phyloP scores from a whole-genome alignment of 2,888 invertebrate species.

The Chrysotoxum bicinctum region DNA sequence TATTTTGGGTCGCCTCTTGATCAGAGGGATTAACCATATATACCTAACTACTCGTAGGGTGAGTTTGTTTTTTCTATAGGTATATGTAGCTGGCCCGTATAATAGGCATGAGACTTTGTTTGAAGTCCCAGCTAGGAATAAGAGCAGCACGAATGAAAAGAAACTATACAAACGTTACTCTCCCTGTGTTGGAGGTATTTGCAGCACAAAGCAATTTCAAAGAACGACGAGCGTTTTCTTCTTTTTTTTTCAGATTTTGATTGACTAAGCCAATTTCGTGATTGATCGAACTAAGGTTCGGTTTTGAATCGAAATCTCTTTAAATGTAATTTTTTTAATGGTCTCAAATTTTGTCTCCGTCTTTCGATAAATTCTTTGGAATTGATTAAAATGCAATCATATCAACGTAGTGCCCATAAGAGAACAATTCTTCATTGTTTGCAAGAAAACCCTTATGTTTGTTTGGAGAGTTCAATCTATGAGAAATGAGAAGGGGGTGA shows the following conservation, averaged over 20 bases:
- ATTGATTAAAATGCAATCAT: no score
- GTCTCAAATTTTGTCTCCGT: neutral
- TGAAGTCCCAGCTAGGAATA: neutral
- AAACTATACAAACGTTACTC: constrained; percentile 28
- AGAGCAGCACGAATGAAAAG: neutral
- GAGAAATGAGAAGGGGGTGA: no score
- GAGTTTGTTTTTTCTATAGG: neutral
- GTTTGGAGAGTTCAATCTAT: no score
- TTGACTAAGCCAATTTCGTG: constrained; percentile 51
- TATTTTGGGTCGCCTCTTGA: constrained; percentile 7
- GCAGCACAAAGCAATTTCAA: constrained; percentile 10
- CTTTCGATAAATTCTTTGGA: neutral
- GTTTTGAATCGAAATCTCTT: neutral
- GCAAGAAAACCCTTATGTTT: no score
- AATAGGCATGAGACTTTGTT: constrained; percentile 1
- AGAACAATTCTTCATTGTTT: no score
- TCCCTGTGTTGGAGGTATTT: constrained; percentile 41
- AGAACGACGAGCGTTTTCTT: no score
- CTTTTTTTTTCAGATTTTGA: constrained; percentile 29
- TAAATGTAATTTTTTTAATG: neutral
- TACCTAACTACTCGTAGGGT: neutral
- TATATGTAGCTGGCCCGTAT: neutral
- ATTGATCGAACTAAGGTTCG: neutral
- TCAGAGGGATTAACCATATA: constrained; percentile 7
- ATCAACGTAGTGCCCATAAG: no score